Evolutionary conservation across 2,113 vertebrate species (phyloP).

Genomic region (Calonectris borealis): DNA sequence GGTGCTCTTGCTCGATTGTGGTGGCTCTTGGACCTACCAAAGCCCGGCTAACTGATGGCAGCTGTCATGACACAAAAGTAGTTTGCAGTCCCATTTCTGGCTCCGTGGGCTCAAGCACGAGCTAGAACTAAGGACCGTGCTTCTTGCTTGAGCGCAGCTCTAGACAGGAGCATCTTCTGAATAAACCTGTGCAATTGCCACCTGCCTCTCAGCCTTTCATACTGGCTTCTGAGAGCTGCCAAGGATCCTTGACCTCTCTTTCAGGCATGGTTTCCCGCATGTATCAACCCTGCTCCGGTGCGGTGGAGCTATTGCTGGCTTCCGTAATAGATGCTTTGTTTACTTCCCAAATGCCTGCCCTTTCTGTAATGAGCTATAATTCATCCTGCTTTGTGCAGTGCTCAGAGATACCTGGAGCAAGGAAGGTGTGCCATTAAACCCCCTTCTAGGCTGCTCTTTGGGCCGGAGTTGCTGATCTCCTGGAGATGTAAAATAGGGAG

Average conservation of each 20-base stretch:
- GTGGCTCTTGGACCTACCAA: neutral
- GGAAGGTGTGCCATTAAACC: neutral
- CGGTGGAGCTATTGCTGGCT: neutral
- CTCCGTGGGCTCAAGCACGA: neutral
- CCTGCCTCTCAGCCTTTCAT: neutral
- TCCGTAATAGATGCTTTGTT: constrained; percentile 3
- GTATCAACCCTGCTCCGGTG: neutral
- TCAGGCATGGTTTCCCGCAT: neutral
- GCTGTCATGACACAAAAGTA: neutral
- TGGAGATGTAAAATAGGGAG: neutral
- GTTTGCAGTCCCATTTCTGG: neutral
- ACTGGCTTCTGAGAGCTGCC: neutral
- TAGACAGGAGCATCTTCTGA: neutral
- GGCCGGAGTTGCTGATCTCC: neutral
- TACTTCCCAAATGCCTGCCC: constrained; percentile 23
- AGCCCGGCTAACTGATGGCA: neutral
- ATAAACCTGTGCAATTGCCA: neutral
- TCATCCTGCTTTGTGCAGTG: neutral
- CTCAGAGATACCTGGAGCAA: neutral
- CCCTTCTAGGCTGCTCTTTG: neutral
- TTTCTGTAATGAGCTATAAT: constrained; percentile 41
- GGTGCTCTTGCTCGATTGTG: neutral
- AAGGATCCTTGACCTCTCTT: neutral
- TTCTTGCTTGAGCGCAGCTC: neutral
- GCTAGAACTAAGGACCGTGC: neutral